Evolutionary conservation across 2,797 vertebrate species (phyloP), one percentile per base, ranked within the genome.

Genomic region (Gambelia wislizenii): DNA sequence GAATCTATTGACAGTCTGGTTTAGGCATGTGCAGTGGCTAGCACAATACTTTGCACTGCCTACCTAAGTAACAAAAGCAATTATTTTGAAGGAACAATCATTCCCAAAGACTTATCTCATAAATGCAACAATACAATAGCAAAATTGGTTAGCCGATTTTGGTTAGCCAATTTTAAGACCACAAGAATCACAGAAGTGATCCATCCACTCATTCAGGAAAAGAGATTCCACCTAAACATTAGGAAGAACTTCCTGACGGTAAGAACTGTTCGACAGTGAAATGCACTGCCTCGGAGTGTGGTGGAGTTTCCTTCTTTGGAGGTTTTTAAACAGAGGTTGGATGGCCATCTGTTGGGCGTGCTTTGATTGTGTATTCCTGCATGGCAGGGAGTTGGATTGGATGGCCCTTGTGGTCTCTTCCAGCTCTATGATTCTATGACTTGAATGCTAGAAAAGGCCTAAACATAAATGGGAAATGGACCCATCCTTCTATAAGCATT

Each of bases 121-220:
- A 47, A 80, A 72, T 56, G 25, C 14, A 70, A 49, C 25, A 67
- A 27, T 54, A 47, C 70, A 69, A 56, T 92, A 92, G 91, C 87
- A 94, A 82, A 95, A 94, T 86, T 91, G 91, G 93, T 94, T 90
- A 95, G 90, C n/a, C n/a, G n/a, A n/a, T n/a, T n/a, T 42, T 78
- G 52, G 13, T 54, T 54, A 54, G 13, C 52, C 52, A 54, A 54
- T 6, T 6, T 6, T 49, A 92, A 93, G 83, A 92, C 76, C 18
- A 54, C 5, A 52, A 74, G 85, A 91, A 94, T 84, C 88, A 92
- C 78, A 72, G 87, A 93, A 2, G 16, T 3, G 87, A 33, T 33
- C 2, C 0, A 1, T 42, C 47, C 18, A 13, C 85, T 93, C 74
- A 7, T 69, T 67, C 83, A 82, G 59, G 18, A n/a, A n/a, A n/a